phyloP scores from a whole-genome alignment of 2,888 invertebrate species.

The Meganola albula region DNA sequence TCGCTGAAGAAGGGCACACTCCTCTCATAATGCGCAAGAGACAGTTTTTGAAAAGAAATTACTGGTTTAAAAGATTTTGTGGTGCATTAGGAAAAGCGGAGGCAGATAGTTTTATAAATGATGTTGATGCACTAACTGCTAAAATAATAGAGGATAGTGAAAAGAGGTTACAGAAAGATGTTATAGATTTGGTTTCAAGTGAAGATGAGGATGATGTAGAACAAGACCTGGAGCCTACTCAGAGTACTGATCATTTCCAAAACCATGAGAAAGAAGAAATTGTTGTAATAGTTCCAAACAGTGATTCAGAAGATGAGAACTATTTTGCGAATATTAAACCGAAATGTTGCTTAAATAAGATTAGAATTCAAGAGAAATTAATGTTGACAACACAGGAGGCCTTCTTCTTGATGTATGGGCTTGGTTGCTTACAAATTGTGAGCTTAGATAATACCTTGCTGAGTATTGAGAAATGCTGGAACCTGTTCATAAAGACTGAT shows the following conservation, averaged over 20 bases:
- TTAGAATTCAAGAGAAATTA: conserved; percentile 79
- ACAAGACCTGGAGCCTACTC: conserved; percentile 26
- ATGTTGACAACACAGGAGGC: conserved; percentile 86
- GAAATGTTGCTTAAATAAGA: conserved; percentile 77
- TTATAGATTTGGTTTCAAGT: conserved; percentile 69
- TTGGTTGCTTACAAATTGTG: conserved; percentile 82
- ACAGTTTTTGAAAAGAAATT: conserved; percentile 78
- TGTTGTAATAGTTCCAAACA: conserved; percentile 80
- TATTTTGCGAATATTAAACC: conserved; percentile 80
- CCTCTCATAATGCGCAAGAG: conserved; percentile 76
- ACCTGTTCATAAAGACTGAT: conserved; percentile 77
- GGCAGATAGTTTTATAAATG: conserved; percentile 45
- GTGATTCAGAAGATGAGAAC: conserved; percentile 80
- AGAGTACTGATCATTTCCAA: conserved; percentile 22
- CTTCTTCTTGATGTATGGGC: conserved; percentile 82
- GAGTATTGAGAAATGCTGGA: conserved; percentile 74
- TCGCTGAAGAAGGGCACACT: conserved; percentile 46
- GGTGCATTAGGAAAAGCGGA: conserved; percentile 32
- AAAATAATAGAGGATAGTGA: conserved; percentile 47
- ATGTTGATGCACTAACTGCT: conserved; percentile 44
- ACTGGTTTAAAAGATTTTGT: conserved; percentile 69
- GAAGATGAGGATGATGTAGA: conserved; percentile 48
- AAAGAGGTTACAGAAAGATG: conserved; percentile 43
- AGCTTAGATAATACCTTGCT: conserved; percentile 71
- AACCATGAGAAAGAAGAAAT: conserved; percentile 50